Percentiles rank a stretch among this genome's conserved stretches.
phyloP scores from a whole-genome alignment of 2,797 vertebrate genomes.

The Lindbergichthys nudifrons region DNA sequence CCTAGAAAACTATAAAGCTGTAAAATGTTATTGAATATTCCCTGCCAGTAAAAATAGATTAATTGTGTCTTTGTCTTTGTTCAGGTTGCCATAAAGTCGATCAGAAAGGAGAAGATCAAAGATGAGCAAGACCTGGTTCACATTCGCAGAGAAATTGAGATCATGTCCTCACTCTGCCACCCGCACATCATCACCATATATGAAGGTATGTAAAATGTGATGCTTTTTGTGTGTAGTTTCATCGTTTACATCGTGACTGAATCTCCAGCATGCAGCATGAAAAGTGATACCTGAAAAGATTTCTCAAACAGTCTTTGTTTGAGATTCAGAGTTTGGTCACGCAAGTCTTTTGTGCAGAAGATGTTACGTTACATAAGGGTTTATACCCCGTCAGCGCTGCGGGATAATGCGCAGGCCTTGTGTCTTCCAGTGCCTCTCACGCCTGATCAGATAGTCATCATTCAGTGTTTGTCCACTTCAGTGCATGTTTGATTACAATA shows the following conservation, averaged over 20 bases:
- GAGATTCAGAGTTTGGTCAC: conserved; percentile 64
- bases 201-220: conserved; percentile 87
- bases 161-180: conserved; percentile 97
- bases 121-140: conserved; percentile 95
- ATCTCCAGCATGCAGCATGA: conserved; percentile 13
- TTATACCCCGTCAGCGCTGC: conserved; percentile 2
- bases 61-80: not conserved
- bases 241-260: not conserved
- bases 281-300: conserved; percentile 43
- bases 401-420: conserved; percentile 45
- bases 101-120: conserved; percentile 95
- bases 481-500: conserved; percentile 31
- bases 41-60: not conserved
- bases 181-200: conserved; percentile 96
- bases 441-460: conserved; percentile 52
- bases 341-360: conserved; percentile 69
- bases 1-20: not conserved
- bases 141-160: conserved; percentile 97
- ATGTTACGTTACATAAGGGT: conserved; percentile 68
- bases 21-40: not conserved
- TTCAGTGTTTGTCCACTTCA: conserved; percentile 38
- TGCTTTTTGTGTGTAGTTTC: not conserved
- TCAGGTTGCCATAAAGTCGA: conserved; percentile 97
- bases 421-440: conserved; percentile 47
- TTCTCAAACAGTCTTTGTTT: conserved; percentile 51